A percentile compares a stretch with the other conserved stretches of the same genome.
Evolutionary conservation across 1,140 invertebrate genomes (phyloP).

Genomic region (Copidosoma floridanum): DNA sequence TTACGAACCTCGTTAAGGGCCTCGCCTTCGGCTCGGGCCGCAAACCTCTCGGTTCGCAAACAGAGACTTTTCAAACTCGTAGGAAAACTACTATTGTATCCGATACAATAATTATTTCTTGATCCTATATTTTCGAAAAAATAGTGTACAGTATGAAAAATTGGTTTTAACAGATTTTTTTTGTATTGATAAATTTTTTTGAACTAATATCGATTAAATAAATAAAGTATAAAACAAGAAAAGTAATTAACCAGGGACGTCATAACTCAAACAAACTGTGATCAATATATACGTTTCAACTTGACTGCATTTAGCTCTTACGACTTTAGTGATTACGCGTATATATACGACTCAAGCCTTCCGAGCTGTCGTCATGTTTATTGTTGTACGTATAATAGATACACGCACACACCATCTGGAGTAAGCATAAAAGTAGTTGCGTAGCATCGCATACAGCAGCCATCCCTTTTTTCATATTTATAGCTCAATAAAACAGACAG

Average conservation of each 20-base stretch:
- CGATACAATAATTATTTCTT: too few species aligned
- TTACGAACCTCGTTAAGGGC: too few species aligned
- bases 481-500: background rate
- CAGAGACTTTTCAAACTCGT: too few species aligned
- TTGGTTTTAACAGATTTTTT: background rate
- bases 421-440: too few species aligned
- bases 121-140: too few species aligned
- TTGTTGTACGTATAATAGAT: background rate
- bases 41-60: too few species aligned
- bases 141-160: background rate
- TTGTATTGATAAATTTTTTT: background rate
- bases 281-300: background rate
- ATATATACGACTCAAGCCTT: background rate
- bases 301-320: background rate
- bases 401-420: background rate
- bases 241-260: too few species aligned
- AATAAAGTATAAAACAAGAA: too few species aligned
- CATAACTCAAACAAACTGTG: background rate
- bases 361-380: background rate
- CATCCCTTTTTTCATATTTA: background rate
- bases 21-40: too few species aligned
- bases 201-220: too few species aligned
- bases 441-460: too few species aligned
- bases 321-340: background rate
- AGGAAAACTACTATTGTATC: too few species aligned